These are phyloP conservation scores for Drosophila limbata DNA, from an alignment of 2,888 invertebrate species.

Conservation along the genomic window DNA sequence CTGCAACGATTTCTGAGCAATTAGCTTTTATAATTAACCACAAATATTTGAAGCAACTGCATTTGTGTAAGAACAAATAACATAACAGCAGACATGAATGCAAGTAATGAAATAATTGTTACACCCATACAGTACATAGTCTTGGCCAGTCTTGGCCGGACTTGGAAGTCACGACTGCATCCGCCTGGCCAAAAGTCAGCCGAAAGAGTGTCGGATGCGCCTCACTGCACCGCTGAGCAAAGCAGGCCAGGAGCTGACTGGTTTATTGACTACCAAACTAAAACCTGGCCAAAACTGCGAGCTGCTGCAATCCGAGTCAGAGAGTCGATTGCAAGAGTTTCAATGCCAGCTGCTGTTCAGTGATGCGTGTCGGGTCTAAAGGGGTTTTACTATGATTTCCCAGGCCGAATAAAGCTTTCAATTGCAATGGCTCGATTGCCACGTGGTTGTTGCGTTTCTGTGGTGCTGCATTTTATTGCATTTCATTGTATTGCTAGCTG, in stretches of 20 bases:
- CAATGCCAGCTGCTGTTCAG: slow-evolving; percentile 65
- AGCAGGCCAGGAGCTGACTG: slow-evolving; percentile 28
- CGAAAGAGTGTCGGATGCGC: slow-evolving; percentile 47
- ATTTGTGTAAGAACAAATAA: slow-evolving; percentile 69
- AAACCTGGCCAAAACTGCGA: slow-evolving; percentile 28
- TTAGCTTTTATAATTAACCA: slow-evolving; percentile 63
- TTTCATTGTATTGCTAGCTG: slow-evolving; percentile 56
- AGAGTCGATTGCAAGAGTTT: slow-evolving; percentile 57
- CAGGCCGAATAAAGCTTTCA: slow-evolving; percentile 20
- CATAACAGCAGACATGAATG: slow-evolving; percentile 19
- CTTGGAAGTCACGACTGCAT: slow-evolving; percentile 46
- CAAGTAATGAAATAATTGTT: slow-evolving; percentile 48
- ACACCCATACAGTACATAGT: slow-evolving; percentile 24
- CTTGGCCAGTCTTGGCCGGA: slow-evolving; percentile 5
- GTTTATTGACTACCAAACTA: slow-evolving; percentile 40
- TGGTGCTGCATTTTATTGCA: slow-evolving; percentile 51
- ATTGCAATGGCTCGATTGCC: slow-evolving; percentile 30
- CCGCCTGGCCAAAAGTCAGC: slow-evolving; percentile 51
- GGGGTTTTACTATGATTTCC: slow-evolving; percentile 39
- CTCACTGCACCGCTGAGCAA: slow-evolving; percentile 46
- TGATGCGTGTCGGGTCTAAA: slow-evolving; percentile 61
- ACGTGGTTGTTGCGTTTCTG: slow-evolving; percentile 35
- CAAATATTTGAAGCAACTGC: slow-evolving; percentile 69
- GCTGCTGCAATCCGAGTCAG: slow-evolving; percentile 1
- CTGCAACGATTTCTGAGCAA: slow-evolving; percentile 55